phyloP scores from a whole-genome alignment of 1,140 invertebrate genomes.

The Trachelipus rathkii region DNA sequence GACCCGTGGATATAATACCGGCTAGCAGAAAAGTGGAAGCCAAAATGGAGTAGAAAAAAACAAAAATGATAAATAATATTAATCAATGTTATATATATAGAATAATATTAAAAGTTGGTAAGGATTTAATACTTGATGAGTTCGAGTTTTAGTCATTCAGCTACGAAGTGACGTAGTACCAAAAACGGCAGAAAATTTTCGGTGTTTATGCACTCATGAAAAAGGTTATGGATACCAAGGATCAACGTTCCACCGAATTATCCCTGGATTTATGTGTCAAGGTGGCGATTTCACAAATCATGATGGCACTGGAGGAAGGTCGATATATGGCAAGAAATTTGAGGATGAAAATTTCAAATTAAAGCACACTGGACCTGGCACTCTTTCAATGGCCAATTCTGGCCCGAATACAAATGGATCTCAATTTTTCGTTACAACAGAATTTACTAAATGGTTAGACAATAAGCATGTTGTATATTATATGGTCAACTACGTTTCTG shows the following conservation, averaged over 20 bases:
- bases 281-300: constrained; percentile 74
- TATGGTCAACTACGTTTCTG: constrained; percentile 76
- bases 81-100: too few relatives aligned
- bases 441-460: constrained; percentile 62
- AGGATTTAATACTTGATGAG: constrained; percentile 72
- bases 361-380: constrained; percentile 55
- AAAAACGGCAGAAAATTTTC: constrained; percentile 90
- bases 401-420: constrained; percentile 85
- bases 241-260: constrained; percentile 64
- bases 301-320: constrained; percentile 83
- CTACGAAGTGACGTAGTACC: constrained; percentile 86
- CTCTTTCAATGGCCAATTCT: constrained; percentile 86
- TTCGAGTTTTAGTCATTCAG: constrained; percentile 81
- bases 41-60: constrained; percentile 61
- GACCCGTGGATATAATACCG: not conserved
- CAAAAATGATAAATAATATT: too few relatives aligned
- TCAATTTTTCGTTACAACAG: constrained; percentile 90
- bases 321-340: constrained; percentile 85
- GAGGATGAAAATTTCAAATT: constrained; percentile 83
- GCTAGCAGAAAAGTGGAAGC: constrained; percentile 44
- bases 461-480: constrained; percentile 82
- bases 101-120: constrained; percentile 77
- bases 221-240: constrained; percentile 72
- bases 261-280: constrained; percentile 53
- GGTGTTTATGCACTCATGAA: constrained; percentile 79